Evolutionary conservation across 1,140 invertebrate genomes (phyloP).

Genomic region (Berghia stephanieae): DNA sequence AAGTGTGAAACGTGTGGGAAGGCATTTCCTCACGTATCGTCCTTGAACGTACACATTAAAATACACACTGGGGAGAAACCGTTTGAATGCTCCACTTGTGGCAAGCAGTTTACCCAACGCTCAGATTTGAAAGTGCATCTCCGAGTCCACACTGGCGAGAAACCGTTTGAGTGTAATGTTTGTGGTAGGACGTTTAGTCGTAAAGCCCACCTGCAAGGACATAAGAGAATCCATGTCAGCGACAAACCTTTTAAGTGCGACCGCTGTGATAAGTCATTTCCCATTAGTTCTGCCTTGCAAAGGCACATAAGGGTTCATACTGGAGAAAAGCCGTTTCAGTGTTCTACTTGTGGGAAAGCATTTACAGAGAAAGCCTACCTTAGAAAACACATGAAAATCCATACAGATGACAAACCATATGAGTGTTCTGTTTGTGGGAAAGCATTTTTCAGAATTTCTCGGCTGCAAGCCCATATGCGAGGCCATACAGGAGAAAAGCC

Average conservation of each 20-base stretch:
- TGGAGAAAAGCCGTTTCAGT: slow-evolving; percentile 29
- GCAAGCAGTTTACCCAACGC: slow-evolving; percentile 8
- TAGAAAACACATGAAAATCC: slow-evolving; percentile 30
- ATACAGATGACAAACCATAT: slow-evolving; percentile 24
- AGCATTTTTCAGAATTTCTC: slow-evolving; percentile 26
- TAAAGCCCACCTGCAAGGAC: background rate
- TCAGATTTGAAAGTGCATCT: slow-evolving; percentile 12
- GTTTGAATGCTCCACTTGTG: slow-evolving; percentile 27
- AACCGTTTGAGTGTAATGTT: slow-evolving; percentile 9
- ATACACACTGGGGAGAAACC: slow-evolving; percentile 26
- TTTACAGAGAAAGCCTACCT: slow-evolving; percentile 27
- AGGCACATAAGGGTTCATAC: too few species aligned
- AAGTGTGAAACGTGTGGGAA: slow-evolving; percentile 3
- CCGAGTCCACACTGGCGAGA: slow-evolving; percentile 19
- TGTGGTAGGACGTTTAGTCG: slow-evolving; percentile 24
- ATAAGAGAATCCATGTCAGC: slow-evolving; percentile 23
- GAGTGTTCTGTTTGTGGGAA: slow-evolving; percentile 30
- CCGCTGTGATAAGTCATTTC: slow-evolving; percentile 1
- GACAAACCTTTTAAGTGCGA: too few species aligned
- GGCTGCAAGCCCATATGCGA: slow-evolving; percentile 29
- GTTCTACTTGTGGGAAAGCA: slow-evolving; percentile 12
- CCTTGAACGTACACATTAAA: slow-evolving; percentile 4
- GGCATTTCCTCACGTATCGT: background rate
- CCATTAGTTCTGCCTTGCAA: background rate
- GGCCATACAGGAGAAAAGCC: slow-evolving; percentile 37